These are phyloP conservation scores for Pseudomugil gertrudae DNA, from an alignment of 2,797 vertebrate genomes.

Conservation along the genomic window DNA sequence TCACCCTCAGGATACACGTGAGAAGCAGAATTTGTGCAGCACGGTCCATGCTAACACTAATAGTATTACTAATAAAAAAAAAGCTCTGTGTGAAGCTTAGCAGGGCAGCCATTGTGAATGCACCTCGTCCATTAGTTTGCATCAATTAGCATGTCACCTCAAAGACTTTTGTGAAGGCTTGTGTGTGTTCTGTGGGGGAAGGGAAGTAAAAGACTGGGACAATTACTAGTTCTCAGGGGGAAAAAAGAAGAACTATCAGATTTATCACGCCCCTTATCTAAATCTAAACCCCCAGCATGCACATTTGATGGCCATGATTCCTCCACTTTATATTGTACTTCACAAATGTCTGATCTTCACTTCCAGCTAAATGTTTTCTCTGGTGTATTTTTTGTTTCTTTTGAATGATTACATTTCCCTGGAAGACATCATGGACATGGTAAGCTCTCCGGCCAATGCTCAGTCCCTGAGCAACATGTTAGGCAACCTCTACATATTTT, in stretches of 20 bases:
- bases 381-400: background rate
- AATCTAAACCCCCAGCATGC: constrained; percentile 15
- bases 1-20: background rate
- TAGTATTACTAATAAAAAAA: background rate
- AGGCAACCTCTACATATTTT: constrained; percentile 3
- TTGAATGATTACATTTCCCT: background rate
- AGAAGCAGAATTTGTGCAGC: background rate
- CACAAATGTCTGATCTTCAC: background rate
- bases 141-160: constrained; percentile 84
- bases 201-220: constrained; percentile 26
- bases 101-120: constrained; percentile 58
- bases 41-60: constrained; percentile 7
- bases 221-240: constrained; percentile 46
- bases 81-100: constrained; percentile 40
- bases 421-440: background rate
- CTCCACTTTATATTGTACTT: background rate
- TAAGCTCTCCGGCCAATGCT: background rate
- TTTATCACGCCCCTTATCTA: constrained; percentile 45
- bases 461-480: background rate
- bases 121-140: constrained; percentile 75
- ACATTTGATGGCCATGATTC: background rate
- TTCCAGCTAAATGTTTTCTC: background rate
- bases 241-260: constrained; percentile 28
- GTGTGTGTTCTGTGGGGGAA: constrained; percentile 54
- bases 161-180: constrained; percentile 52